phyloP scores from a whole-genome alignment of 2,797 vertebrate species.

The Masticophis lateralis region DNA sequence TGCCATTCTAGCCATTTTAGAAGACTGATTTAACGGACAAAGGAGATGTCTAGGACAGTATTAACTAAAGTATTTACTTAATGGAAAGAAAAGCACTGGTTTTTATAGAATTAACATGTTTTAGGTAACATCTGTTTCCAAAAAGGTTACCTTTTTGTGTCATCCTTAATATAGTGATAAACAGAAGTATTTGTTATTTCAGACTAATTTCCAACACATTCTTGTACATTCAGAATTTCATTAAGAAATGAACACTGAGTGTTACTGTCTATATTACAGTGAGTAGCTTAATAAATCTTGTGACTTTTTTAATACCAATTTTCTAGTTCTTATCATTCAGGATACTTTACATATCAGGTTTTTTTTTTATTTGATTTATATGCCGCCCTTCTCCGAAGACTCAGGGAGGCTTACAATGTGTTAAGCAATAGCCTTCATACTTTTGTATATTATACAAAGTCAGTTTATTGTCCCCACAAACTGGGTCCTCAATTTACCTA shows the following conservation, averaged over 20 bases:
- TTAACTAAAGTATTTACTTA: not conserved
- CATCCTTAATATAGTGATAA: not conserved
- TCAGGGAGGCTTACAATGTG: too few relatives aligned
- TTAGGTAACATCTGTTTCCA: not conserved
- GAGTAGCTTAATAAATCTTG: not conserved
- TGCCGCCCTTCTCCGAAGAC: too few relatives aligned
- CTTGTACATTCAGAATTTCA: not conserved
- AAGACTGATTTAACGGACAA: not conserved
- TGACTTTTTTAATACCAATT: not conserved
- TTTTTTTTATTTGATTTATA: too few relatives aligned
- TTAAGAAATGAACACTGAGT: not conserved
- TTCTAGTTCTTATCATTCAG: not conserved
- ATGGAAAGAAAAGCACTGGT: not conserved
- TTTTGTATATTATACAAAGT: too few relatives aligned
- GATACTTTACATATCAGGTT: not conserved
- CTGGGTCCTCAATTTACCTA: too few relatives aligned
- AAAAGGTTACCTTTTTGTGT: not conserved
- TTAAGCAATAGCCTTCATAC: too few relatives aligned
- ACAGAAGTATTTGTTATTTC: not conserved
- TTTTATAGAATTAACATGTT: not conserved
- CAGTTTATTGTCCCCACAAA: too few relatives aligned
- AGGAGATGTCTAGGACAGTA: not conserved
- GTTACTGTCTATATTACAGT: not conserved
- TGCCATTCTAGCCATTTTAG: not conserved
- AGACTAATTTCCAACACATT: not conserved